Base-by-base conservation (phyloP, 2,888 invertebrate genomes). In the Neuroscelio doddi region DNA sequence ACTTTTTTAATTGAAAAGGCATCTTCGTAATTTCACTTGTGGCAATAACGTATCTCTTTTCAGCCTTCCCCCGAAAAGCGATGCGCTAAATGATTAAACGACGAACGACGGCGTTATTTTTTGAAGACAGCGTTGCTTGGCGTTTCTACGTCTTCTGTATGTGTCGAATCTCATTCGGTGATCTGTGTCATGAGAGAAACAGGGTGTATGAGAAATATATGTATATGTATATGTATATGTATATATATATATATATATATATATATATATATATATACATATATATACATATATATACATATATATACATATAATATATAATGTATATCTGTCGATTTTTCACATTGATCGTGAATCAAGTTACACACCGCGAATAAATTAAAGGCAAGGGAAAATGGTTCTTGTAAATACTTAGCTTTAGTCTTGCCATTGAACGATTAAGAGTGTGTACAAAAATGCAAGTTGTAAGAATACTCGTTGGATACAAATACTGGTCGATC, bases 381-480 rank as follows among this genome's bases (percentile, higher is more conserved):
- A 68, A 42, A 47, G 68, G 66, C 71, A 69, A 69, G 70, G 52
- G 63, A 53, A 58, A 67, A 64, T 52, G 56, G 61, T 65, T 68
- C 55, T 68, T 74, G 74, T 74, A 74, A 53, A 74, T 74, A 74
- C 42, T 52, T 72, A 74, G 73, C 55, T 51, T 68, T 71, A 73
- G 67, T 71, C 70, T 73, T 74, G 70, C 72, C 69, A 55, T 53
- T 63, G 66, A 68, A 66, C 58, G 55, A 67, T 71, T 71, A 66
- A 66, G 53, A 69, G 64, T 68, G 70, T 70, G 67, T 46, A 61
- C 34, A 62, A 52, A 29, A 52, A 61, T 51, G 58, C 39, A 29
- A 62, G n/a, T 44, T 68, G 58, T 67, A 71, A 63, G 32, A 56
- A 63, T 67, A 67, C 63, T 67, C 63, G 59, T 59, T 64, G 53